Conservation (phyloP, 1,140 invertebrate species). For the Rhopalosiphum padi region DNA sequence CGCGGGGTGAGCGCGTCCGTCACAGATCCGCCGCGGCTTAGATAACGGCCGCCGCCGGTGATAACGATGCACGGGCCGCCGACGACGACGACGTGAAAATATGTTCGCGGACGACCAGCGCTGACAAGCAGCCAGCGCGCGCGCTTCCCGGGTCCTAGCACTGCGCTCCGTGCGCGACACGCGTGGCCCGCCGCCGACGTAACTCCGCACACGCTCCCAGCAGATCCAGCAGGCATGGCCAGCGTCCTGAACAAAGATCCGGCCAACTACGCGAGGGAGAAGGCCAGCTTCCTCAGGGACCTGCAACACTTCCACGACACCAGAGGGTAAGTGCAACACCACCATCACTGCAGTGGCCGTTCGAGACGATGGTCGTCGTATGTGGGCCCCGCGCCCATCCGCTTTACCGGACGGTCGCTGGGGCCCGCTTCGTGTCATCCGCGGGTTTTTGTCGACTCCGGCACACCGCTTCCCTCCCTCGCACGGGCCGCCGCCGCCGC, state of each 20-base stretch:
- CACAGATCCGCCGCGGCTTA: constrained; percentile 47
- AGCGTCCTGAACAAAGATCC: constrained; percentile 76
- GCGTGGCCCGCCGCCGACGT: background rate
- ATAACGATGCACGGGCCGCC: constrained; percentile 44
- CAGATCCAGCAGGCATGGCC: constrained; percentile 67
- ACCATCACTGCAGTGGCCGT: background rate
- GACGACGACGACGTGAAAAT: constrained; percentile 30
- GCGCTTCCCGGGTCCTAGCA: background rate
- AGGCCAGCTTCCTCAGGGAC: constrained; percentile 75
- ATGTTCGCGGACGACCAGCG: constrained; percentile 33
- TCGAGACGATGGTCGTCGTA: background rate
- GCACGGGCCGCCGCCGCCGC: background rate
- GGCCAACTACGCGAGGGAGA: constrained; percentile 71
- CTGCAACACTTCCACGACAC: constrained; percentile 83
- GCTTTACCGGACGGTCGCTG: background rate
- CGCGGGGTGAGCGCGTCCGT: constrained; percentile 55
- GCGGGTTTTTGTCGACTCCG: background rate
- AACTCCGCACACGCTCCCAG: background rate
- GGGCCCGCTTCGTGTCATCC: background rate
- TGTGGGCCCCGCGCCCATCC: background rate
- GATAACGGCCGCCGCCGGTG: constrained; percentile 50
- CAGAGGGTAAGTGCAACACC: constrained; percentile 74
- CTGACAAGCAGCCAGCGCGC: constrained; percentile 12
- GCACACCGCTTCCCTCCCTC: background rate
- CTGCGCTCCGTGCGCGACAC: background rate